These are phyloP conservation scores for rabbit (Oryctolagus cuniculus) DNA, from an alignment of 2,113 vertebrate species.

Conservation along the genomic window DNA sequence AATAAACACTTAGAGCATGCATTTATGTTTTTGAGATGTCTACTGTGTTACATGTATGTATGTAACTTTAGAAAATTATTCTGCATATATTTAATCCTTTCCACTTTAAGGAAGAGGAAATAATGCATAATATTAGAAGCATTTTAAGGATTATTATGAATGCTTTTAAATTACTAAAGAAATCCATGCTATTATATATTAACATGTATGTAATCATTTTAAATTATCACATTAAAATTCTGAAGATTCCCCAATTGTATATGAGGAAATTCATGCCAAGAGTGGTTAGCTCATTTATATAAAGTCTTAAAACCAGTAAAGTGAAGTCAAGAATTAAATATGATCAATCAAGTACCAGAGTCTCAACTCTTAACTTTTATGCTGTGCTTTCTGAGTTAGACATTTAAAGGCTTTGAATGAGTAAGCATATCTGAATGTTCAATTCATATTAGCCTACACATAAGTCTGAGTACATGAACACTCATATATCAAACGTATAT, in stretches of 20 bases:
- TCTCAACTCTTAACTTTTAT: not conserved
- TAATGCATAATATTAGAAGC: not conserved
- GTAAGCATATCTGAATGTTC: not conserved
- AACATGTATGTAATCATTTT: not conserved
- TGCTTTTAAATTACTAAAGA: not conserved
- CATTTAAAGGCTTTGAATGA: not conserved
- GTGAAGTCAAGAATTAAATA: conserved; percentile 26
- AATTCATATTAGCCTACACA: not conserved
- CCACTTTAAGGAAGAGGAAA: not conserved
- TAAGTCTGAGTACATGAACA: not conserved
- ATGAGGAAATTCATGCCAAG: not conserved
- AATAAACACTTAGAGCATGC: not conserved
- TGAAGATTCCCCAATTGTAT: not conserved
- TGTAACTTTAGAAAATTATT: not conserved
- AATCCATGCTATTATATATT: not conserved
- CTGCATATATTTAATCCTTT: not conserved
- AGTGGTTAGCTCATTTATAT: not conserved
- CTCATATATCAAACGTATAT: not conserved
- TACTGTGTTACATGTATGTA: not conserved
- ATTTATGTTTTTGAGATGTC: not conserved
- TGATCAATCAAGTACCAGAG: not conserved
- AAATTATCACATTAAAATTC: not conserved
- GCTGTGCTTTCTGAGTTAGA: not conserved
- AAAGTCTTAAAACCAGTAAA: not conserved
- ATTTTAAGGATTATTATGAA: not conserved